Conservation (phyloP, 2,113 vertebrate genomes). For the Potamarius usumacintae region DNA sequence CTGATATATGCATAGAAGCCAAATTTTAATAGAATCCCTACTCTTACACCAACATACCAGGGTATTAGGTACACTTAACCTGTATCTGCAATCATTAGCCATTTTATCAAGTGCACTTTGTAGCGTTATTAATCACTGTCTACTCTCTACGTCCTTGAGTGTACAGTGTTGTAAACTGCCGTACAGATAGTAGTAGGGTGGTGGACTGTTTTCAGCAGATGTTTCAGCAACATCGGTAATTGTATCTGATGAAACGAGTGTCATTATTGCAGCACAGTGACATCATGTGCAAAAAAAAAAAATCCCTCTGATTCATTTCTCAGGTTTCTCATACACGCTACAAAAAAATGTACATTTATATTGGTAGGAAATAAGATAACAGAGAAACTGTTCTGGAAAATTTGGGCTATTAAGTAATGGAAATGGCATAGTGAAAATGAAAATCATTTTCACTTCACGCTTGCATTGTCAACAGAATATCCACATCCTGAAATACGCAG, state of each 20-base stretch:
- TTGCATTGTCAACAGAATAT: no score
- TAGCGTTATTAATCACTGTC: background rate
- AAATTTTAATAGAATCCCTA: background rate
- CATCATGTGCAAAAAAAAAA: background rate
- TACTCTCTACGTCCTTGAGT: background rate
- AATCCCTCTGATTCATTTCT: background rate
- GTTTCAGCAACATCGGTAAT: background rate
- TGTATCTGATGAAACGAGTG: background rate
- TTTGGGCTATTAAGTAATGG: no score
- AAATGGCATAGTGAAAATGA: no score
- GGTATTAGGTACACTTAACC: background rate
- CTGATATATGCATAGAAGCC: background rate
- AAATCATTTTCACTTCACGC: background rate
- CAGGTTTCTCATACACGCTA: background rate
- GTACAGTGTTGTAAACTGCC: no score
- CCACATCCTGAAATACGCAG: background rate
- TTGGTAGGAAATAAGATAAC: background rate
- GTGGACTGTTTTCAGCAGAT: background rate
- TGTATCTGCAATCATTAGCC: background rate
- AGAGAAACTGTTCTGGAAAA: background rate
- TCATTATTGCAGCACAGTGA: background rate
- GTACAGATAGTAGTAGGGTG: background rate
- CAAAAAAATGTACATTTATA: background rate
- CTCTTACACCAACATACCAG: background rate
- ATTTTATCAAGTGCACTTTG: background rate